Evolutionary conservation across 2,888 invertebrate species (phyloP).

Genomic region (Lamproptera curius): DNA sequence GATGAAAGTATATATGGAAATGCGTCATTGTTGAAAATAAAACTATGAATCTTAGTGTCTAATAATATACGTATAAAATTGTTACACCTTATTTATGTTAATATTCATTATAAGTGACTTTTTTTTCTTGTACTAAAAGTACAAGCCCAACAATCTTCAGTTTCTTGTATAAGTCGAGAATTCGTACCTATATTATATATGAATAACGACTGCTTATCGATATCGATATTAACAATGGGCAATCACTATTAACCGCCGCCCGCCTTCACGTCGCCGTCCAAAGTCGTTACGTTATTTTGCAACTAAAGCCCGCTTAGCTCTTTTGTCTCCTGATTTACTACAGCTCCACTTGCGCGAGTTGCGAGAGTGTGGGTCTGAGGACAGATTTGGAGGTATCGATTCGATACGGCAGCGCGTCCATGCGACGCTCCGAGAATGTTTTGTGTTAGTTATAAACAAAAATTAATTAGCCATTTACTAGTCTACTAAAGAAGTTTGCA

Average conservation of each 20-base stretch:
- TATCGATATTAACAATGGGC: slow-evolving; percentile 13
- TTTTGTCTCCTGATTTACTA: slow-evolving; percentile 23
- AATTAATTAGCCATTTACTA: not conserved
- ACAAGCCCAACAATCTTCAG: no score
- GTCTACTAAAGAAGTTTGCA: no score
- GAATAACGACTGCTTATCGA: no score
- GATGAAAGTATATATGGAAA: no score
- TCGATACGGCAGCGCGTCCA: slow-evolving; percentile 1
- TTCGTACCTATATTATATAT: no score
- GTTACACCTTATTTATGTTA: no score
- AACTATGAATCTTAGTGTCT: no score
- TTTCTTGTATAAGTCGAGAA: no score
- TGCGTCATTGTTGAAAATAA: no score
- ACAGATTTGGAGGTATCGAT: slow-evolving; percentile 18
- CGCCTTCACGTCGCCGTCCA: slow-evolving; percentile 22
- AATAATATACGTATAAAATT: no score
- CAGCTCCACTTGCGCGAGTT: slow-evolving; percentile 8
- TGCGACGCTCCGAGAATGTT: not conserved
- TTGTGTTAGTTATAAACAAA: not conserved
- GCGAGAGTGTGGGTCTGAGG: slow-evolving; percentile 6
- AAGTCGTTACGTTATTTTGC: slow-evolving; percentile 32
- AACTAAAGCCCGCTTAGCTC: slow-evolving; percentile 29
- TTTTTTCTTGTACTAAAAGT: no score
- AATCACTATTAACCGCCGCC: slow-evolving; percentile 22
- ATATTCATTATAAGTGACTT: no score